A percentile compares a stretch with the other conserved stretches of the same genome.
These are phyloP conservation scores for Physella acuta DNA, from an alignment of 1,140 invertebrate genomes.

Conservation along the genomic window DNA sequence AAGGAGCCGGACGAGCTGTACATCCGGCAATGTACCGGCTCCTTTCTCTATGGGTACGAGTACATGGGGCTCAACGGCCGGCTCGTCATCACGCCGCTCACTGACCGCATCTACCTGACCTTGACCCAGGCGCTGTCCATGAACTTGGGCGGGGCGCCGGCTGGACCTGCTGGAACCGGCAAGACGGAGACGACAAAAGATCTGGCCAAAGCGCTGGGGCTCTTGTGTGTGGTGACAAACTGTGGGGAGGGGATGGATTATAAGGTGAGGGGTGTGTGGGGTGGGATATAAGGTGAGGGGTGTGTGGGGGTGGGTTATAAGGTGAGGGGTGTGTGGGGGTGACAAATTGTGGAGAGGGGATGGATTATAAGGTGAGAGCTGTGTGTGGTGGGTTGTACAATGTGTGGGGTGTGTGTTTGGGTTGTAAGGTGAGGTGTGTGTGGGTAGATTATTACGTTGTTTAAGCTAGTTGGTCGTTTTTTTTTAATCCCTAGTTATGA, in stretches of 20 bases:
- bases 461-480: too few species aligned
- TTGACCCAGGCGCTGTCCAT: conserved; percentile 82
- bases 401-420: too few species aligned
- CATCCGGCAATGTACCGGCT: conserved; percentile 80
- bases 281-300: background rate
- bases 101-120: conserved; percentile 84
- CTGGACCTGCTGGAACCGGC: conserved; percentile 71
- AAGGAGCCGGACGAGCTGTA: conserved; percentile 76
- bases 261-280: conserved; percentile 32
- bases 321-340: conserved; percentile 58
- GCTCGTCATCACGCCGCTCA: conserved; percentile 85
- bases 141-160: conserved; percentile 82
- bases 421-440: too few species aligned
- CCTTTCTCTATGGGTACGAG: conserved; percentile 85
- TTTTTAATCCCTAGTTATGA: too few species aligned
- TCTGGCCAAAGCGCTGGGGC: conserved; percentile 79
- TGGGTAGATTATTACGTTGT: too few species aligned
- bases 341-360: conserved; percentile 85
- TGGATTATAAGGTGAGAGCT: conserved; percentile 73
- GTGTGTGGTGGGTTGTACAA: too few species aligned
- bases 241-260: conserved; percentile 89
- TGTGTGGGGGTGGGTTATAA: too few species aligned
- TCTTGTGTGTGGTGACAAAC: conserved; percentile 84
- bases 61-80: conserved; percentile 88
- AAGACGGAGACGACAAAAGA: conserved; percentile 89